Evolutionary conservation across 2,888 invertebrate genomes (phyloP).

Genomic region (Cyaniris semiargus): DNA sequence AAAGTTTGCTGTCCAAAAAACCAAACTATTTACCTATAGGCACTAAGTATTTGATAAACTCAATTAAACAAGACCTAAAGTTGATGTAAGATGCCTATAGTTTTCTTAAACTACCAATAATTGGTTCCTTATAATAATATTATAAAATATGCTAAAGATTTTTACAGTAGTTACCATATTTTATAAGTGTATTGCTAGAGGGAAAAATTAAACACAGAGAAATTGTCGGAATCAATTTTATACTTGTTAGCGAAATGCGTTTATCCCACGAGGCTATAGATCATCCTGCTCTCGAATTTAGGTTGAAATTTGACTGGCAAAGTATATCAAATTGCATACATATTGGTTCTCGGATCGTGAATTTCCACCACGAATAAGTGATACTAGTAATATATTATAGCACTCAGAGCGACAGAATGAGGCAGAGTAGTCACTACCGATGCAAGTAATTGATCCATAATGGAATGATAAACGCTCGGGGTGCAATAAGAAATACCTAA

Average conservation of each 20-base stretch:
- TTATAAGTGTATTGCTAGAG: conserved; percentile 24
- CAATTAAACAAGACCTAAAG: not conserved
- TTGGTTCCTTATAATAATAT: not conserved
- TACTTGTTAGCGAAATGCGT: conserved; percentile 20
- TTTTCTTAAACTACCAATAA: conserved; percentile 7
- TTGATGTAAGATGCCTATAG: not conserved
- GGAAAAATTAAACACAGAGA: conserved; percentile 30
- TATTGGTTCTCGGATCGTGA: conserved; percentile 30
- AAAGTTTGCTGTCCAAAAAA: no score
- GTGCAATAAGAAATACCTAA: conserved; percentile 35
- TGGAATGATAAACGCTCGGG: conserved; percentile 34
- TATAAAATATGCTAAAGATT: not conserved
- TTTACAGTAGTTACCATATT: conserved; percentile 28
- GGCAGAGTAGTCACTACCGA: conserved; percentile 58
- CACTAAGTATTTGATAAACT: not conserved
- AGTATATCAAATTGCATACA: conserved; percentile 25
- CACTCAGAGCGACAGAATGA: conserved; percentile 60
- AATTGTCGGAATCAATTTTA: conserved; percentile 29
- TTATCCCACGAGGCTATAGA: conserved; percentile 3
- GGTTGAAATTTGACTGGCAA: conserved; percentile 6
- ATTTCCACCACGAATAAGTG: conserved; percentile 51
- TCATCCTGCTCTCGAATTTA: not conserved
- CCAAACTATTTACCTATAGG: no score
- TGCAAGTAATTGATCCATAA: conserved; percentile 42
- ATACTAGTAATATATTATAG: conserved; percentile 58